Conservation (phyloP, 2,888 invertebrate genomes). For the Formica aserva region DNA sequence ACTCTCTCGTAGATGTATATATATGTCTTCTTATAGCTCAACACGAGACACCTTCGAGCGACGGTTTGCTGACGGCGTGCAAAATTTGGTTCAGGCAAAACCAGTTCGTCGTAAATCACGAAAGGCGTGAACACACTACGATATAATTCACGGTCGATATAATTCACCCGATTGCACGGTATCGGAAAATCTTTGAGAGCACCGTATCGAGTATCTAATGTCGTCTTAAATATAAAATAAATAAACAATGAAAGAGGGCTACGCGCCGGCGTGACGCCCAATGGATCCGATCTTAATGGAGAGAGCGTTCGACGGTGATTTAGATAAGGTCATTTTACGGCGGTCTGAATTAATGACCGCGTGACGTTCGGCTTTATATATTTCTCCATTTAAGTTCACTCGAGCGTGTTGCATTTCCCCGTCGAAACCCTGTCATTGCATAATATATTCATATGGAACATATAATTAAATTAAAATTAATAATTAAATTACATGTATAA, state of each 20-base stretch:
- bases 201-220: slow-evolving; percentile 38
- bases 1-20: background rate
- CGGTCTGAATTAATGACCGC: slow-evolving; percentile 8
- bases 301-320: slow-evolving; percentile 31
- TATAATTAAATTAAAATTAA: background rate
- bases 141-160: slow-evolving; percentile 43
- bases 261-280: background rate
- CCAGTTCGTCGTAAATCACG: slow-evolving; percentile 68
- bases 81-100: slow-evolving; percentile 69
- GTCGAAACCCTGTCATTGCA: background rate
- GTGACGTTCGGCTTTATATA: slow-evolving; percentile 15
- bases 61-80: slow-evolving; percentile 14
- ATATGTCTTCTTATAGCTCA: background rate
- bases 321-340: slow-evolving; percentile 41
- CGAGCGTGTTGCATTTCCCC: slow-evolving; percentile 14
- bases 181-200: slow-evolving; percentile 45
- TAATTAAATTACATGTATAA: slow-evolving; percentile 20
- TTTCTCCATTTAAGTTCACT: slow-evolving; percentile 21
- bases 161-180: slow-evolving; percentile 63
- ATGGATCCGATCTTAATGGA: slow-evolving; percentile 32
- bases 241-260: slow-evolving; percentile 45
- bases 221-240: slow-evolving; percentile 50
- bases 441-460: slow-evolving; percentile 33
- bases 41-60: slow-evolving; percentile 1
- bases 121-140: slow-evolving; percentile 64